Evolutionary conservation across 2,888 invertebrate species (phyloP), one percentile per base, ranked within the genome.

Genomic region (Meiosimyza decipiens): DNA sequence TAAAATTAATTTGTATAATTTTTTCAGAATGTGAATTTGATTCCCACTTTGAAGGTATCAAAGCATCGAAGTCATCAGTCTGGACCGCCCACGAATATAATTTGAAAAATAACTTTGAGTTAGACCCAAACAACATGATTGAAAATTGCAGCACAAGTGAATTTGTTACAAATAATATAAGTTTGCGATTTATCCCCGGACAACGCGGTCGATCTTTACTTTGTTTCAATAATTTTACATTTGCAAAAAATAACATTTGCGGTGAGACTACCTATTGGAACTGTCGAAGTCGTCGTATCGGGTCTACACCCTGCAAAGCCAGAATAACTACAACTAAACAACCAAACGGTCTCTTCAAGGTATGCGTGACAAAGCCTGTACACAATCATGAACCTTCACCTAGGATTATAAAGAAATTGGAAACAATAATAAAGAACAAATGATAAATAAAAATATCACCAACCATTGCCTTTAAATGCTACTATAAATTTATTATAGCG

Each of bases 231-330:
- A 82, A 83, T n/a, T 87, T 82, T 75, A 83, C 85, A 4, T 87
- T 84, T 76, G 84, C 86, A 0, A 86, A 83, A 76, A 87, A 86
- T 71, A 85, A 85, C 73, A 75, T 78, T 2, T 80, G 82, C 54
- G 84, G 82, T 4, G 73, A 79, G 2, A 85, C 85, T 1, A 84
- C 80, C 2, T 87, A 87, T 72, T 87, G 87, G 87, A 85, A 84
- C 75, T 87, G 87, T 68, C 84, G 87, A 3, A 81, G 79, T 69
- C 81, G 87, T 0, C 83, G 83, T 52, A 71, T 70, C 3, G 85
- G 87, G 3, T 76, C 75, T 16, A 79, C 81, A 12, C 79, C 84
- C 0, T 86, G 87, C 73, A 81, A 80, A 33, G 86, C 87, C 0
- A 79, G 85, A 4, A 79, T 86, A 7, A 83, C 83, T 18, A 86